A percentile compares a stretch with the other conserved stretches of the same genome.
These are phyloP conservation scores for Melipona quadrifasciata DNA, from an alignment of 1,140 invertebrate species.

Conservation along the genomic window DNA sequence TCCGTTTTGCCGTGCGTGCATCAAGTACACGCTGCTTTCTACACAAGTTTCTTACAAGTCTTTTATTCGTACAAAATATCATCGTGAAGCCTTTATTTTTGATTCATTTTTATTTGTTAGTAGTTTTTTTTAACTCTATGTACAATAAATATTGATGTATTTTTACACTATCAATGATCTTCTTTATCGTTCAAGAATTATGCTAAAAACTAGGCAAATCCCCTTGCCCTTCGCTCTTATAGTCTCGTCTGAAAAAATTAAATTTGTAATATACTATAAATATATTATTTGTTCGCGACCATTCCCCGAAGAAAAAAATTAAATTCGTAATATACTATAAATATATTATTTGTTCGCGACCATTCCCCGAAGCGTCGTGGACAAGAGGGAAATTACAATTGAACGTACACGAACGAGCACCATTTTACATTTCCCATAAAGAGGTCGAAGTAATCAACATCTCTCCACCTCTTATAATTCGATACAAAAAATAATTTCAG, in stretches of 20 bases:
- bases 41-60: neutral
- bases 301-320: constrained; percentile 74
- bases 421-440: constrained; percentile 45
- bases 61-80: constrained; percentile 1
- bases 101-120: constrained; percentile 81
- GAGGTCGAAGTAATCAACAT: constrained; percentile 25
- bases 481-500: constrained; percentile 79
- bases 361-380: constrained; percentile 72
- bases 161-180: constrained; percentile 81
- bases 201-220: constrained; percentile 70
- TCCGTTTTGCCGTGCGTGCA: neutral
- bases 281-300: constrained; percentile 71
- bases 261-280: constrained; percentile 74
- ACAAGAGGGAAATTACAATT: constrained; percentile 62
- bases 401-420: constrained; percentile 58
- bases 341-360: constrained; percentile 72
- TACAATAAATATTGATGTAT: constrained; percentile 82
- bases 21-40: neutral
- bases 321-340: constrained; percentile 73
- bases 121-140: constrained; percentile 81
- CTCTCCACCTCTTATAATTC: constrained; percentile 57
- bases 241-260: constrained; percentile 71
- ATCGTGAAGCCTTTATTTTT: constrained; percentile 66
- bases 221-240: constrained; percentile 62
- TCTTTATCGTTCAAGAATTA: constrained; percentile 75